Base-by-base conservation (phyloP, 2,888 invertebrate species). In the Synanthedon tipuliformis region DNA sequence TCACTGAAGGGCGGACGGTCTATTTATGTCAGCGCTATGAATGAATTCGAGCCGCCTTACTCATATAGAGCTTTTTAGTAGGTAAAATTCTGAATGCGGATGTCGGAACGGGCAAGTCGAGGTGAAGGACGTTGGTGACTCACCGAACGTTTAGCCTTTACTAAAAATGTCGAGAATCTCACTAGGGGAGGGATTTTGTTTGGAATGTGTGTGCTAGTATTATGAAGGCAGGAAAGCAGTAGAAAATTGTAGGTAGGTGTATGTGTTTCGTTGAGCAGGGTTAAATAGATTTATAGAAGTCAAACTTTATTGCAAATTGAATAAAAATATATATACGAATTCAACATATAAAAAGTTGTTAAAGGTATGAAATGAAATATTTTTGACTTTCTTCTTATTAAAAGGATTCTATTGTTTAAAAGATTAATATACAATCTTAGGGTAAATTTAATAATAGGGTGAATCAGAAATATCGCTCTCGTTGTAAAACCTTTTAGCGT, bases 41-140 rank as follows among this genome's bases (percentile, higher is more conserved):
- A 77, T 76, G 73, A 73, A 71, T 71, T 67, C 63, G 64, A 69
- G 60, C 59, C 58, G 61, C 58, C 64, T 52, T 54, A 50, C 53
- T 49, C 49, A 23, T 49, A 16, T 55, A 60, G 56, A 65, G 59
- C 64, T 69, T 78, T 70, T 71, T 58, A 68, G 65, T 65, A 61
- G 65, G 66, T 59, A 68, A 72, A 70, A 73, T 69, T 72, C 63
- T 69, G 71, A 76, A 81, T 71, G 77, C 82, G 81, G 79, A 82
- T 81, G 75, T 76, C 63, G 69, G 68, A 66, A 64, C 65, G 69
- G 63, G 60, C 69, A 58, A 57, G 64, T 61, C 59, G 75, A 78
- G 81, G 79, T 83, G 81, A 84, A 85, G 84, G 84, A 74, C 84
- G 75, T 61, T 60, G 61, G 68, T 85, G 84, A 84, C 68, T 84